Evolutionary conservation across 2,888 invertebrate species (phyloP).

Genomic region (Pasiphila rectangulata): DNA sequence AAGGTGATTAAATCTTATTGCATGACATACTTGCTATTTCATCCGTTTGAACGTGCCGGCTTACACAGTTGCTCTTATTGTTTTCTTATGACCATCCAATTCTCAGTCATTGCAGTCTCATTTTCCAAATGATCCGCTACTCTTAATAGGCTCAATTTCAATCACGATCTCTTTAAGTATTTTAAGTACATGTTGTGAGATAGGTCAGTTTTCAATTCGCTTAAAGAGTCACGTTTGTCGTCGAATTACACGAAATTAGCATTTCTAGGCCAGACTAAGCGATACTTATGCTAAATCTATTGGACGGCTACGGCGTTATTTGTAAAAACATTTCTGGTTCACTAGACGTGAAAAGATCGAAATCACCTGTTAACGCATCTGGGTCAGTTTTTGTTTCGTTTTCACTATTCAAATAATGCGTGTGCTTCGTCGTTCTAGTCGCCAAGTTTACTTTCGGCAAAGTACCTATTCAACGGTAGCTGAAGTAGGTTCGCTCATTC

Average conservation of each 20-base stretch:
- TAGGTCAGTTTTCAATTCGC: background rate
- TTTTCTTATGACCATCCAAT: conserved; percentile 42
- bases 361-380: conserved; percentile 61
- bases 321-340: conserved; percentile 54
- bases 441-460: conserved; percentile 42
- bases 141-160: conserved; percentile 9
- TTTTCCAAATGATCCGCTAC: background rate
- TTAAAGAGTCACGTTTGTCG: conserved; percentile 5
- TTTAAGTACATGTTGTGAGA: conserved; percentile 12
- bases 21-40: conserved; percentile 22
- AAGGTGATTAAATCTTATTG: conserved; percentile 22
- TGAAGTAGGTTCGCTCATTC: conserved; percentile 33
- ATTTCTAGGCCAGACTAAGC: background rate
- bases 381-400: conserved; percentile 63
- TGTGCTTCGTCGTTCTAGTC: conserved; percentile 39
- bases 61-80: conserved; percentile 36
- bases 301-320: conserved; percentile 36
- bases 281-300: conserved; percentile 1
- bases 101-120: conserved; percentile 6
- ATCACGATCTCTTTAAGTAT: conserved; percentile 19
- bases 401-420: conserved; percentile 64
- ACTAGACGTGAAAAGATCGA: conserved; percentile 46
- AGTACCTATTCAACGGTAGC: conserved; percentile 36
- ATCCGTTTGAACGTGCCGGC: conserved; percentile 18
- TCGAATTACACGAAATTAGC: background rate